A percentile compares a stretch with the other conserved stretches of the same genome.
Evolutionary conservation across 2,797 vertebrate genomes (phyloP).

Genomic region (Sorex maritimensis): DNA sequence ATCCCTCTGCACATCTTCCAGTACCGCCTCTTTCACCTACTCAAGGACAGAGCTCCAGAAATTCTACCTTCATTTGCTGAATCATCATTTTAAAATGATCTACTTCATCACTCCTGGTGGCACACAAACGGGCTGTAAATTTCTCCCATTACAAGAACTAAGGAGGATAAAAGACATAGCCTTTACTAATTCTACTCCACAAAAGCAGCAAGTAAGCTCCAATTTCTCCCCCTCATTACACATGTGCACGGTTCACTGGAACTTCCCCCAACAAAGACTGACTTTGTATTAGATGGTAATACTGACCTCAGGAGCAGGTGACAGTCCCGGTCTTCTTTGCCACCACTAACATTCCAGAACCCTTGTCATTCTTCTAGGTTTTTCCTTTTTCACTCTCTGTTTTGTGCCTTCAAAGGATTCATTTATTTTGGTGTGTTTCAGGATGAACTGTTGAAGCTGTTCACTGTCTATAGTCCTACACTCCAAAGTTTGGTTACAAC

Average conservation of each 20-base stretch:
- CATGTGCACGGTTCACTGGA: too few relatives aligned
- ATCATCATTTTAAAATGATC: background rate
- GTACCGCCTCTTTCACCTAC: background rate
- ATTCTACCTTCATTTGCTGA: conserved; percentile 28
- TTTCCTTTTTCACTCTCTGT: background rate
- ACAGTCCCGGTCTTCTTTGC: background rate
- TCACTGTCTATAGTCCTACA: background rate
- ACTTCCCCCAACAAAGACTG: background rate
- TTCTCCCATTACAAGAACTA: background rate
- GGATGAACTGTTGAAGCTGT: background rate
- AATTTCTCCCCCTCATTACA: too few relatives aligned
- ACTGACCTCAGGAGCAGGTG: background rate
- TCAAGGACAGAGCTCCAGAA: background rate
- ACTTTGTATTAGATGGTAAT: background rate
- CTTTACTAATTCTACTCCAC: too few relatives aligned
- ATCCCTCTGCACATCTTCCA: background rate
- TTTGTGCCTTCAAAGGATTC: background rate
- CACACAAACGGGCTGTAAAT: background rate
- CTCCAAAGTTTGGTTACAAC: too few relatives aligned
- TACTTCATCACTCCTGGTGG: background rate
- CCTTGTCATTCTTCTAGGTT: background rate
- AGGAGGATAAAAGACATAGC: background rate
- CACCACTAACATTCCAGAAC: background rate
- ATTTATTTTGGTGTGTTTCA: background rate
- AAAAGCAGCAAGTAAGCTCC: too few relatives aligned